A percentile compares a stretch with the other conserved stretches of the same genome.
Conservation (phyloP, 2,113 vertebrate genomes). For the Carassius carassius region DNA sequence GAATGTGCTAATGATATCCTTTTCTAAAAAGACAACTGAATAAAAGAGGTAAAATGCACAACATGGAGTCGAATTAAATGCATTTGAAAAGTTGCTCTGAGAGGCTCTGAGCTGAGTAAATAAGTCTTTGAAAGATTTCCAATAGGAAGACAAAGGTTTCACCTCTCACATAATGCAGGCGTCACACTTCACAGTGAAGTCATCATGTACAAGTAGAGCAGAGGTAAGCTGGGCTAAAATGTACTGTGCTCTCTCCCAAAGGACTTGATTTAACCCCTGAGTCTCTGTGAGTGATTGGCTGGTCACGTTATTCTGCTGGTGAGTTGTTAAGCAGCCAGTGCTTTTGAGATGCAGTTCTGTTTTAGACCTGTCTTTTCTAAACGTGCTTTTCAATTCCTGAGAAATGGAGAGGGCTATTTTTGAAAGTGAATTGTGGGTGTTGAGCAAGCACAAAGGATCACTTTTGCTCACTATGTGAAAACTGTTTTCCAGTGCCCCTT, state of each 20-base stretch:
- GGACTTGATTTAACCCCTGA: too few relatives aligned
- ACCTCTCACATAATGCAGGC: neutral
- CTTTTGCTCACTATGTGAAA: neutral
- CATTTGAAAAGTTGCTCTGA: neutral
- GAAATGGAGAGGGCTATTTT: neutral
- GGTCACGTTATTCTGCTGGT: neutral
- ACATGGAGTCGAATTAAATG: neutral
- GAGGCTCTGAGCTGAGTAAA: neutral
- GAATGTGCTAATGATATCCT: slow-evolving; percentile 70
- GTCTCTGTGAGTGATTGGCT: neutral
- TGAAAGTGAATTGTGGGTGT: neutral
- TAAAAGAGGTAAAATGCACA: slow-evolving; percentile 36
- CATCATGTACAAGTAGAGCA: slow-evolving; percentile 27
- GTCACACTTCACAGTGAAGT: neutral
- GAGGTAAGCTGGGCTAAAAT: slow-evolving; percentile 9
- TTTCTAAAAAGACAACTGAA: slow-evolving; percentile 62
- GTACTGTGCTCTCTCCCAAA: neutral
- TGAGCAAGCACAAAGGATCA: neutral
- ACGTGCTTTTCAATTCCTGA: neutral
- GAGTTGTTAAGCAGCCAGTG: neutral
- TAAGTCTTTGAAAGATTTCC: neutral
- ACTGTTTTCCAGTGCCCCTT: neutral
- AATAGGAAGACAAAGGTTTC: neutral
- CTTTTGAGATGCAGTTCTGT: neutral
- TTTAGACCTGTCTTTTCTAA: neutral